Evolutionary conservation across 2,797 vertebrate species (phyloP).

Genomic region (Pristis pectinata): DNA sequence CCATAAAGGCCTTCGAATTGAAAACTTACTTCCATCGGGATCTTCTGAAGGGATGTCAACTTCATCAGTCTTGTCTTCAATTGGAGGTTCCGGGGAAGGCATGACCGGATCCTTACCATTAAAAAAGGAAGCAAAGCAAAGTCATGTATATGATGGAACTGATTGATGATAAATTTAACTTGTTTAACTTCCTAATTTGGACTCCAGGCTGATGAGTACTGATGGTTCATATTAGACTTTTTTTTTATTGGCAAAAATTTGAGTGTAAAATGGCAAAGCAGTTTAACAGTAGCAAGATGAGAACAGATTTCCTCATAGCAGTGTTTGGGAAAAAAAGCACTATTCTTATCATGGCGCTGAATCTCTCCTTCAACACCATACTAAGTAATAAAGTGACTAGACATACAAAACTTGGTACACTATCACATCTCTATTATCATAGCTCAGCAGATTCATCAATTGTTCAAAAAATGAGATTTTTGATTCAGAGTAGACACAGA

Average conservation of each 20-base stretch:
- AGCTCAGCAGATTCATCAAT: neutral
- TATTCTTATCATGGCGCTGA: neutral
- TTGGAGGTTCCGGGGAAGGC: conserved; percentile 91
- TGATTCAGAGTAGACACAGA: neutral
- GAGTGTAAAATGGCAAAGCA: neutral
- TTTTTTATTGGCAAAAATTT: neutral
- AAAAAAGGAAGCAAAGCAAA: conserved; percentile 1
- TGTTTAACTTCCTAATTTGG: neutral
- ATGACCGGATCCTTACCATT: conserved; percentile 87
- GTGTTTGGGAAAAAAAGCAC: neutral
- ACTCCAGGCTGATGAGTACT: neutral
- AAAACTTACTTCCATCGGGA: conserved; percentile 74
- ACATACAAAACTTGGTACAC: neutral
- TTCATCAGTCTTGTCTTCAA: conserved; percentile 75
- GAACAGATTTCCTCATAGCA: neutral
- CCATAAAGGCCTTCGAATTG: neutral
- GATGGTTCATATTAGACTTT: neutral
- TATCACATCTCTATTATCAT: neutral
- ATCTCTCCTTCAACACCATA: neutral
- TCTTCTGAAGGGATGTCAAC: conserved; percentile 77
- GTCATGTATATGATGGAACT: neutral
- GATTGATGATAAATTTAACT: neutral
- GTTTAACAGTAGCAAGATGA: neutral
- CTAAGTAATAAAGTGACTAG: neutral
- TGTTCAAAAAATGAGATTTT: neutral